Evolutionary conservation across 2,797 vertebrate genomes (phyloP).

Genomic region (Potorous gilbertii): DNA sequence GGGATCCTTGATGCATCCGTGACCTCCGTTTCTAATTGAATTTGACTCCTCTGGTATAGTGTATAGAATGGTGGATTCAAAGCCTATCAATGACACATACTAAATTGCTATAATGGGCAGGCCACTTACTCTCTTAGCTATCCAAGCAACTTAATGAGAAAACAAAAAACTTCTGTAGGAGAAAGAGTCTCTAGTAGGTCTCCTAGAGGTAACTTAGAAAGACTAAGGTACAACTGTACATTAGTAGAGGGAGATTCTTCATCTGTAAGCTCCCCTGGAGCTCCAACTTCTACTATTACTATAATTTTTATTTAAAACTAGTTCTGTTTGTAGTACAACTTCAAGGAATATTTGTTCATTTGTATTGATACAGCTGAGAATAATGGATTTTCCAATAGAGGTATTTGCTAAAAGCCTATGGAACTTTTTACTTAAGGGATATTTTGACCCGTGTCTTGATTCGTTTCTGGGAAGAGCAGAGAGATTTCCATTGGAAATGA

Average conservation of each 20-base stretch:
- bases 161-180: neutral
- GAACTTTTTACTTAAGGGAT: constrained; percentile 44
- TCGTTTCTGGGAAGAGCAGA: constrained; percentile 52
- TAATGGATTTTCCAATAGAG: neutral
- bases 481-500: constrained; percentile 56
- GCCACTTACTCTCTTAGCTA: neutral
- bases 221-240: neutral
- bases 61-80: neutral
- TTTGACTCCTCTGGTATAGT: neutral
- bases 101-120: neutral
- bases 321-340: neutral
- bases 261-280: neutral
- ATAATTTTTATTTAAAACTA: neutral
- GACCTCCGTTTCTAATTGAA: neutral
- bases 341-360: neutral
- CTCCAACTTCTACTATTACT: neutral
- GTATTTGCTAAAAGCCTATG: constrained; percentile 42
- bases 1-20: neutral
- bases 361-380: neutral
- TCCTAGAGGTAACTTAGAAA: neutral
- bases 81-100: neutral
- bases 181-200: neutral
- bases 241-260: neutral
- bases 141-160: neutral
- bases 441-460: constrained; percentile 17